Evolutionary conservation across 92 coral and sea anemone genomes (phyloP), one percentile per base, ranked within the genome.

Genomic region (Paragorgia papillata): DNA sequence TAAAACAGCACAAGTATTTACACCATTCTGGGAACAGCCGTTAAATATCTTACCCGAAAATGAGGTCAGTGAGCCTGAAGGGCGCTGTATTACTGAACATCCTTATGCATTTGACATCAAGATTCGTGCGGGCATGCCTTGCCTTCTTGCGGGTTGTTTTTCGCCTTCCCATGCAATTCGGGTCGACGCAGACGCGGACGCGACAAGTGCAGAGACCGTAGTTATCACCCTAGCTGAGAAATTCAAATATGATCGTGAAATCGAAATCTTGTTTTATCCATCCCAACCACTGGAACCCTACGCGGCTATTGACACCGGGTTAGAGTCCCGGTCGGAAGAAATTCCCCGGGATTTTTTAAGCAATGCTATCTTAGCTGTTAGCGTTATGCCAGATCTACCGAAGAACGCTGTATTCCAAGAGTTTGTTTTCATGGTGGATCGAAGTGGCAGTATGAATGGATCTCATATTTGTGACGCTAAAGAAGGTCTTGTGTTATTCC

Each of bases 371-470:
- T 79, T 95, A 5, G 92, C 92, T 88, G 82, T 91, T 5, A 95
- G 89, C 62, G 91, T 86, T 53, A 75, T 92, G 5, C 97, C 99
- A 7, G 80, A 81, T 65, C 81, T 91, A 29, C 76, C 79, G 53
- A 85, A 76, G 59, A 44, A 41, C 6, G 39, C 74, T 60, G 86
- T 88, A 9, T 48, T 44, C 0, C 76, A 83, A 17, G 99, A 95
- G 53, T 95, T 84, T 58, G 82, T 91, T 20, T 95, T 95, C 57
- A 87, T 95, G 9, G 97, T 95, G 9, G 99, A 95, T 69, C 92
- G 99, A 12, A 95, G 99, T 75, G 97, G 97, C 25, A 90, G 97
- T 26, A 93, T 93, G 97, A 93, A 92, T 48, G 97, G 97, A 1
- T 85, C 79, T 25, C 97, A 93, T 73, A 93, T 93, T n/a, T 93